These are phyloP conservation scores for Aegotheles bennettii DNA, from an alignment of 2,113 vertebrate species.

Conservation along the genomic window DNA sequence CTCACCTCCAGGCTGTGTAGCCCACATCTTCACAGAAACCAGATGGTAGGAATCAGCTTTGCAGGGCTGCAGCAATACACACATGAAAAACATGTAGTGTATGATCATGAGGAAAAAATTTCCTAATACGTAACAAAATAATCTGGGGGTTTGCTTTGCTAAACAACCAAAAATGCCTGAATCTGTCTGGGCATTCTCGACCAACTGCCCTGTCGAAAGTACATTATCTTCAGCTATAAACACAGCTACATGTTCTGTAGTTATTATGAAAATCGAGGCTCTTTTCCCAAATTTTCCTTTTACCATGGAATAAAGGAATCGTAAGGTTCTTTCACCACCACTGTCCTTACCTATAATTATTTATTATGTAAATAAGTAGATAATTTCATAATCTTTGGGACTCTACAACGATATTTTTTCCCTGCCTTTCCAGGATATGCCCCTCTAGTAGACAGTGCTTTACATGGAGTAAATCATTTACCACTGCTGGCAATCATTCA, in stretches of 20 bases:
- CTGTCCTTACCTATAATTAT: background rate
- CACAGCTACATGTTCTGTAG: background rate
- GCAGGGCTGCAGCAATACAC: background rate
- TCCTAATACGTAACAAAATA: background rate
- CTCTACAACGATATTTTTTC: background rate
- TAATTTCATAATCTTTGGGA: background rate
- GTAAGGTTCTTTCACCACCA: background rate
- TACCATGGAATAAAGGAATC: background rate
- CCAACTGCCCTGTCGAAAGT: background rate
- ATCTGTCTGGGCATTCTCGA: background rate
- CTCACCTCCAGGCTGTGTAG: background rate
- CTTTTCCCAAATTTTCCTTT: background rate
- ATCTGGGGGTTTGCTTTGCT: background rate
- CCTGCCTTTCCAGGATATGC: background rate
- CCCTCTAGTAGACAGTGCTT: background rate
- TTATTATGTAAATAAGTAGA: background rate
- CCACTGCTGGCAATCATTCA: conserved; percentile 20
- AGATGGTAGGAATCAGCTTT: conserved; percentile 34
- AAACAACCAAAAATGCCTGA: background rate
- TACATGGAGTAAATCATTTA: conserved; percentile 19
- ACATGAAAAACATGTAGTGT: background rate
- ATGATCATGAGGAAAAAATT: background rate
- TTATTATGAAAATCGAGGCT: background rate
- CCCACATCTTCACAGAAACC: background rate
- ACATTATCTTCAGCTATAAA: background rate